These are phyloP conservation scores for Gasteruption jaculator DNA, from an alignment of 2,888 invertebrate species.

Conservation along the genomic window DNA sequence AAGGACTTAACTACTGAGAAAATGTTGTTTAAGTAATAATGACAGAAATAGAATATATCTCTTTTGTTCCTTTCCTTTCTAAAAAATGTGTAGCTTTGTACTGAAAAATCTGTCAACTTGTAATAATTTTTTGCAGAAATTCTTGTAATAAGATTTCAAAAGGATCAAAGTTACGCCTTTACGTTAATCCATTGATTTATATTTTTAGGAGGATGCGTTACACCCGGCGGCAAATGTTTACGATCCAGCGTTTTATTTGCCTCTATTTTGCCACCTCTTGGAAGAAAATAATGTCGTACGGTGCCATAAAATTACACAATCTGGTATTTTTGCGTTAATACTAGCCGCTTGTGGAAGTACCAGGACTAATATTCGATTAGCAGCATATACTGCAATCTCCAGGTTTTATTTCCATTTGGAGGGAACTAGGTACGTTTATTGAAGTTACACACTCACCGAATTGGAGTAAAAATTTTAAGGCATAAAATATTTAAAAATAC, in stretches of 20 bases:
- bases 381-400: conserved; percentile 70
- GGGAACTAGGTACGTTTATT: conserved; percentile 58
- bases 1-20: too few relatives aligned
- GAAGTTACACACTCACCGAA: neutral
- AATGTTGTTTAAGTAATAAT: too few relatives aligned
- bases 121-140: too few relatives aligned
- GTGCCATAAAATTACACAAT: conserved; percentile 66
- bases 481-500: too few relatives aligned
- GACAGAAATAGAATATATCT: too few relatives aligned
- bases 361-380: conserved; percentile 63
- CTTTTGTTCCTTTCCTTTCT: too few relatives aligned
- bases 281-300: conserved; percentile 72
- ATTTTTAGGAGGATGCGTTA: conserved; percentile 28
- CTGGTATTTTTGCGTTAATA: conserved; percentile 67
- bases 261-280: conserved; percentile 70
- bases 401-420: conserved; percentile 73
- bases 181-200: conserved; percentile 2
- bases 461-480: neutral
- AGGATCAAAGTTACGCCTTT: too few relatives aligned
- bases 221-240: conserved; percentile 57
- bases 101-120: too few relatives aligned
- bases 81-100: too few relatives aligned
- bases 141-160: too few relatives aligned
- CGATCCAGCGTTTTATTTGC: conserved; percentile 79
- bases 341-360: conserved; percentile 69